Evolutionary conservation across 2,113 vertebrate genomes (phyloP).

Genomic region (Eira barbara): DNA sequence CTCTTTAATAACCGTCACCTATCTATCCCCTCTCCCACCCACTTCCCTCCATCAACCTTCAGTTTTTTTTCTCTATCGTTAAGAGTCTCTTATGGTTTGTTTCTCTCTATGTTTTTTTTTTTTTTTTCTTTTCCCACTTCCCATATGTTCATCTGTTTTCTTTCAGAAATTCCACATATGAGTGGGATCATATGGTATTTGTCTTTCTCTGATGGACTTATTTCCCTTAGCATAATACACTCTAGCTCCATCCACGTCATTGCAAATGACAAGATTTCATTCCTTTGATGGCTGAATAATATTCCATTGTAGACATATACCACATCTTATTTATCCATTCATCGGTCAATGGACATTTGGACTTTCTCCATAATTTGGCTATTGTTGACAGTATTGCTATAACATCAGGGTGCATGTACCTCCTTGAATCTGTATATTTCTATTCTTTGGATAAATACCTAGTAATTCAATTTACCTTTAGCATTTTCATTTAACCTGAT

Average conservation of each 20-base stretch:
- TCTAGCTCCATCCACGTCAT: not conserved
- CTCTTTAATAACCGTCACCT: not conserved
- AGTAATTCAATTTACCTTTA: not conserved
- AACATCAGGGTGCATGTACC: not conserved
- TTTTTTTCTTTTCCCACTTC: not conserved
- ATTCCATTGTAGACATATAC: not conserved
- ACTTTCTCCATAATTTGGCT: not conserved
- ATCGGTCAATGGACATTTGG: not conserved
- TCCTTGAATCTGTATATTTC: not conserved
- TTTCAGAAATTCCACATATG: not conserved
- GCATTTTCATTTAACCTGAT: not conserved
- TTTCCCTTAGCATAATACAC: not conserved
- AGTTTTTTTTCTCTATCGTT: not conserved
- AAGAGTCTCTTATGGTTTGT: not conserved
- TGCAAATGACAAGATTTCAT: not conserved
- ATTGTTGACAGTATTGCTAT: not conserved
- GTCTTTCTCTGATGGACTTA: not conserved
- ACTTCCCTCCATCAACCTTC: not conserved
- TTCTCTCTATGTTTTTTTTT: not conserved
- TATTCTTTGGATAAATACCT: not conserved
- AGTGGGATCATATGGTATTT: not conserved
- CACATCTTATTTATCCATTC: not conserved
- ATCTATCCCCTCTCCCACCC: not conserved
- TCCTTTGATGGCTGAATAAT: not conserved
- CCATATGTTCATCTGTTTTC: not conserved